These are phyloP conservation scores for Acanthis flammea DNA, from an alignment of 2,797 vertebrate genomes.

Conservation along the genomic window DNA sequence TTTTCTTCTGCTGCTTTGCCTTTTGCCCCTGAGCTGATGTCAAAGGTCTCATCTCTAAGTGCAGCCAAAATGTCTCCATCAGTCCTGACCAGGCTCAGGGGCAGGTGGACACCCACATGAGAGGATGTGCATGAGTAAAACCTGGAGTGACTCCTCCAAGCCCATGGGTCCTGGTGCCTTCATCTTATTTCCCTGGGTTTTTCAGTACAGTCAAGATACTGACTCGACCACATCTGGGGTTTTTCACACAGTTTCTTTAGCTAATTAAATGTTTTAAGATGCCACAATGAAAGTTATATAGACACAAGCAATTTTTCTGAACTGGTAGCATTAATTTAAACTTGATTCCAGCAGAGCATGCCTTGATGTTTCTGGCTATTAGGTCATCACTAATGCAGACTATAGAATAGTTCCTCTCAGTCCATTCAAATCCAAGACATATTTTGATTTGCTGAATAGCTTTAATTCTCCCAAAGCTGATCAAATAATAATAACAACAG, in stretches of 20 bases:
- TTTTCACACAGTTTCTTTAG: neutral
- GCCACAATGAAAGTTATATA: neutral
- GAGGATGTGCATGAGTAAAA: neutral
- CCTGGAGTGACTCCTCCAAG: neutral
- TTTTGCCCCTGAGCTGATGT: neutral
- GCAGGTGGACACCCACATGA: too few species aligned
- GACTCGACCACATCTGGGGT: neutral
- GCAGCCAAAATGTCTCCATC: neutral
- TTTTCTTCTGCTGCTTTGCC: neutral
- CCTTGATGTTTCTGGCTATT: neutral
- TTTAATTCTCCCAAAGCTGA: slow-evolving; percentile 47
- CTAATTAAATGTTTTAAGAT: slow-evolving; percentile 36
- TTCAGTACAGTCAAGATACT: neutral
- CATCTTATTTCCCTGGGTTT: rapidly evolving
- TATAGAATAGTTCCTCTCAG: slow-evolving; percentile 9
- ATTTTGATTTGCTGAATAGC: slow-evolving; percentile 43
- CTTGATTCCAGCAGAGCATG: slow-evolving; percentile 18
- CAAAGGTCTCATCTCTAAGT: neutral
- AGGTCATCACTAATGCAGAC: slow-evolving; percentile 13
- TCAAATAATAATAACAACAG: slow-evolving; percentile 54
- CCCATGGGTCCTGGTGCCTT: neutral
- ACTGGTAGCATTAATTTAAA: slow-evolving; percentile 43
- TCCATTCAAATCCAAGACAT: slow-evolving; percentile 26
- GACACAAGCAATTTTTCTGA: slow-evolving; percentile 33
- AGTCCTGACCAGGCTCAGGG: neutral